phyloP scores from a whole-genome alignment of 2,888 invertebrate species.

The Ochropleura leucogaster region DNA sequence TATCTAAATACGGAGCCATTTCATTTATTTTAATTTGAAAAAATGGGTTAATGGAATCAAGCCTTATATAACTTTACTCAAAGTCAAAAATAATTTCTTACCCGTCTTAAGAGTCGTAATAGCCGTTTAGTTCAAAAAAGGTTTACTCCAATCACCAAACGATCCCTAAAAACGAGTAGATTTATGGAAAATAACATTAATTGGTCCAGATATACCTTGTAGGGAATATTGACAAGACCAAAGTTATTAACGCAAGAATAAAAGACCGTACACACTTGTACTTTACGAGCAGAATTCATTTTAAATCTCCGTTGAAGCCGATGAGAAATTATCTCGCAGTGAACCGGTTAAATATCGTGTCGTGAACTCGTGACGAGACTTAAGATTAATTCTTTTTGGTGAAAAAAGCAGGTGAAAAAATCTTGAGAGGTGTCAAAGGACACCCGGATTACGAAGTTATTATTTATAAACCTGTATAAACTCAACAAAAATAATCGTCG shows the following conservation, averaged over 20 bases:
- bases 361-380: constrained; percentile 7
- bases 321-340: constrained; percentile 4
- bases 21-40: constrained; percentile 18
- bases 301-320: neutral
- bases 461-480: too few species aligned
- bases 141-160: constrained; percentile 27
- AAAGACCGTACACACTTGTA: constrained; percentile 22
- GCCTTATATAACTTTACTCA: constrained; percentile 12
- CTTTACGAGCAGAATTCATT: constrained; percentile 8
- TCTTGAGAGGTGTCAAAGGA: too few species aligned
- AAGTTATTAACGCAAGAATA: constrained; percentile 51
- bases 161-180: constrained; percentile 58
- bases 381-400: neutral
- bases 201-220: constrained; percentile 67
- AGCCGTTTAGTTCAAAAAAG: constrained; percentile 36
- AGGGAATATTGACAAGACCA: constrained; percentile 58
- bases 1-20: neutral
- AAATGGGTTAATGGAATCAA: constrained; percentile 9
- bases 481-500: too few species aligned
- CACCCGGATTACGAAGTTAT: too few species aligned
- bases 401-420: neutral
- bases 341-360: constrained; percentile 6
- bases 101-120: constrained; percentile 23
- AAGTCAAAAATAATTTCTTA: constrained; percentile 23
- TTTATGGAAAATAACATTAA: constrained; percentile 71